These are phyloP conservation scores for Glandiceps talaboti DNA, from an alignment of 53 echinoderm and acorn worm species.

Conservation along the genomic window DNA sequence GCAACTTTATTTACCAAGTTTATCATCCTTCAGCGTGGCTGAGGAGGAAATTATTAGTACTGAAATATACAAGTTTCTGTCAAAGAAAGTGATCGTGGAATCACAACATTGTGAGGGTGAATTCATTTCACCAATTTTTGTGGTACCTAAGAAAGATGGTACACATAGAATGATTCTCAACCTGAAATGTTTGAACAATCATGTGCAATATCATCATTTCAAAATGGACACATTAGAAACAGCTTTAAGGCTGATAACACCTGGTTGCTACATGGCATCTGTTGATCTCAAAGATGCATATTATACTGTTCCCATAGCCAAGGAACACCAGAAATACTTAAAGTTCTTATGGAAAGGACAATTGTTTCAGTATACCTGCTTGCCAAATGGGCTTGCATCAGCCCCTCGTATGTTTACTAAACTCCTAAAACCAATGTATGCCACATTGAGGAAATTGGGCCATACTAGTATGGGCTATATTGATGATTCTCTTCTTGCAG, in stretches of 20 bases:
- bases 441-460: background rate
- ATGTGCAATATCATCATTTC: slow-evolving; percentile 3
- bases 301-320: background rate
- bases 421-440: background rate
- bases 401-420: background rate
- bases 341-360: background rate
- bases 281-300: too few species aligned
- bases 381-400: background rate
- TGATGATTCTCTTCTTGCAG: background rate
- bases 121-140: background rate
- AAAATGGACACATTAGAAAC: too few species aligned
- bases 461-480: slow-evolving; percentile 1
- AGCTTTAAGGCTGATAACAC: slow-evolving; percentile 2
- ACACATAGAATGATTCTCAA: background rate
- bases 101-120: too few species aligned
- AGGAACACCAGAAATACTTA: background rate
- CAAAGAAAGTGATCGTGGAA: too few species aligned
- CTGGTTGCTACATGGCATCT: background rate
- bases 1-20: too few species aligned
- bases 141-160: slow-evolving; percentile 1
- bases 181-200: background rate
- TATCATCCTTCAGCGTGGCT: too few species aligned
- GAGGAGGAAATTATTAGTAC: too few species aligned
- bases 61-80: too few species aligned
- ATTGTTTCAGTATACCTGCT: background rate